Conservation (phyloP, 2,888 invertebrate genomes). For the Apamea sordens region DNA sequence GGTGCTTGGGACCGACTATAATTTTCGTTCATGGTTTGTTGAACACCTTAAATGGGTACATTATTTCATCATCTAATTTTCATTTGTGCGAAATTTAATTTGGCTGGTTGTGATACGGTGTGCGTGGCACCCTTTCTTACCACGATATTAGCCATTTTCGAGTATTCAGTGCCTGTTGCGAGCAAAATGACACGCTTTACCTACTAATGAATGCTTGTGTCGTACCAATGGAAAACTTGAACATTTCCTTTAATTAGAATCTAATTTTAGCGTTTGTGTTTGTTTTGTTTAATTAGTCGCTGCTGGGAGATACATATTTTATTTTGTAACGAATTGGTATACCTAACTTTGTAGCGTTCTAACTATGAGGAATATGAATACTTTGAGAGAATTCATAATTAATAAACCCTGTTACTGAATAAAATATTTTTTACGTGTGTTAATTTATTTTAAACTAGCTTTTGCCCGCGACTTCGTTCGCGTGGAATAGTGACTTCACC, state of each 20-base stretch:
- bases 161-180: conserved; percentile 66
- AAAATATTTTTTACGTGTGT: neutral
- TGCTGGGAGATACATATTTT: conserved; percentile 26
- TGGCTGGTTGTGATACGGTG: conserved; percentile 63
- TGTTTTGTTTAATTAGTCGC: conserved; percentile 63
- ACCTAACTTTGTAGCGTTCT: neutral
- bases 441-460: neutral
- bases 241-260: conserved; percentile 77
- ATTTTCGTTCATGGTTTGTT: conserved; percentile 84
- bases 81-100: conserved; percentile 81
- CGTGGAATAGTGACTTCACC: too few relatives aligned
- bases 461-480: too few relatives aligned
- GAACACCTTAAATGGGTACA: conserved; percentile 77
- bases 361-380: conserved; percentile 6
- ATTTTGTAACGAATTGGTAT: conserved; percentile 5
- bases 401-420: neutral
- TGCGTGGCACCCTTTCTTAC: conserved; percentile 58
- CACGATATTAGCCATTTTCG: conserved; percentile 70
- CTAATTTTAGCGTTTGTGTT: conserved; percentile 70
- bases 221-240: conserved; percentile 63
- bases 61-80: conserved; percentile 75
- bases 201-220: conserved; percentile 75
- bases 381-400: neutral
- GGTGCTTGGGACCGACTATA: conserved; percentile 70
- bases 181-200: conserved; percentile 75